A percentile compares a stretch with the other conserved stretches of the same genome.
These are phyloP conservation scores for Platorchestia sp. DNA, from an alignment of 1,140 invertebrate species.

Conservation along the genomic window DNA sequence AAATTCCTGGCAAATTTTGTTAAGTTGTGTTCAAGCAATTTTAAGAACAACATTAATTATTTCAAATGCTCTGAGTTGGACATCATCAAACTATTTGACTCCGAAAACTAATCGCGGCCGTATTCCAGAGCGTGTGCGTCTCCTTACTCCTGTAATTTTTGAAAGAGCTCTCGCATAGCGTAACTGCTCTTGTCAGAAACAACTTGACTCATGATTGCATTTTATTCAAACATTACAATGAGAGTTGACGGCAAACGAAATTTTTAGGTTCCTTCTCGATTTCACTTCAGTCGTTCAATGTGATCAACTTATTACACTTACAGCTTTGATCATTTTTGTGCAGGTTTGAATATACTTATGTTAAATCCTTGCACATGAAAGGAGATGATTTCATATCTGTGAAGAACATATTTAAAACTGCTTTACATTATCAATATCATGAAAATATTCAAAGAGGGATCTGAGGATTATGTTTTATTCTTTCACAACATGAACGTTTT, in stretches of 20 bases:
- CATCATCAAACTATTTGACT: background rate
- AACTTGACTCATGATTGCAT: background rate
- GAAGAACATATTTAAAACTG: background rate
- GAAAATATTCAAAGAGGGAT: background rate
- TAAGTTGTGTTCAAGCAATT: background rate
- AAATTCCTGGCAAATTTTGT: background rate
- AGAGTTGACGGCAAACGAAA: background rate
- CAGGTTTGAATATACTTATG: background rate
- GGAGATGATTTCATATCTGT: background rate
- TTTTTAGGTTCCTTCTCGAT: background rate
- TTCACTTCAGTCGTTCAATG: background rate
- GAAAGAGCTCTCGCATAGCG: background rate
- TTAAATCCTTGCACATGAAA: background rate
- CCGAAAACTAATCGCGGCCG: background rate
- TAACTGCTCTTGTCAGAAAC: background rate
- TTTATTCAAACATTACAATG: background rate
- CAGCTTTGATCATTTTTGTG: background rate
- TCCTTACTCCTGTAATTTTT: background rate
- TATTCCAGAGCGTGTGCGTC: background rate
- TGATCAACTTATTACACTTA: background rate
- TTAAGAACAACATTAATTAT: background rate
- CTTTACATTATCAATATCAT: background rate
- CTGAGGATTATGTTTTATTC: background rate
- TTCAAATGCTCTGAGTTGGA: background rate
- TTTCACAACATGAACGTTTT: background rate